phyloP scores from a whole-genome alignment of 2,888 invertebrate genomes.

The Nasonia oneida region DNA sequence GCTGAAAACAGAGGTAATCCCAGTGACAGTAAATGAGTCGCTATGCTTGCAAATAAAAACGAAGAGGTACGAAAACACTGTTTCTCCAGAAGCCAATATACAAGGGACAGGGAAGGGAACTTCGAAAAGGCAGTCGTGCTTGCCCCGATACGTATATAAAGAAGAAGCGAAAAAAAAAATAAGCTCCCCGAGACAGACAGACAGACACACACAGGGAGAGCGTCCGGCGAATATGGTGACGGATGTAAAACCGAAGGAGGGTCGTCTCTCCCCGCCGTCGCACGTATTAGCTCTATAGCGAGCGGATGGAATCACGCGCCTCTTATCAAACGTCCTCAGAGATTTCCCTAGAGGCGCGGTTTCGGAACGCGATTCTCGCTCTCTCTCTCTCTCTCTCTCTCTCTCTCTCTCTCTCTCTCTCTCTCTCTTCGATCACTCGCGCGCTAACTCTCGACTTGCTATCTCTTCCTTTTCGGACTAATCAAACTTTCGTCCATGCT shows the following conservation, averaged over 20 bases:
- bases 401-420: conserved; percentile 55
- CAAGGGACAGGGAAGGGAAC: neutral
- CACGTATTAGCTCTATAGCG: conserved; percentile 51
- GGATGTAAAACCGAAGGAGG: conserved; percentile 62
- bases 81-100: neutral
- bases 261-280: neutral
- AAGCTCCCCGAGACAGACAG: neutral
- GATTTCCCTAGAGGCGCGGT: conserved; percentile 66
- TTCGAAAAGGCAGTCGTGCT: conserved; percentile 28
- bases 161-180: neutral
- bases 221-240: conserved; percentile 54
- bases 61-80: neutral
- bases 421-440: conserved; percentile 5
- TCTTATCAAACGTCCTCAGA: conserved; percentile 68
- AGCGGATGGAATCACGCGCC: conserved; percentile 67
- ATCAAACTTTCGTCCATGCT: conserved; percentile 63
- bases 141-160: neutral
- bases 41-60: neutral
- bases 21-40: neutral
- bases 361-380: conserved; percentile 61
- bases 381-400: conserved; percentile 55
- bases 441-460: conserved; percentile 28
- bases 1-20: too few species aligned
- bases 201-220: neutral
- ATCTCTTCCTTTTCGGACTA: conserved; percentile 60